These are phyloP conservation scores for Pangasius macronema DNA, from an alignment of 2,797 vertebrate species.

Conservation along the genomic window DNA sequence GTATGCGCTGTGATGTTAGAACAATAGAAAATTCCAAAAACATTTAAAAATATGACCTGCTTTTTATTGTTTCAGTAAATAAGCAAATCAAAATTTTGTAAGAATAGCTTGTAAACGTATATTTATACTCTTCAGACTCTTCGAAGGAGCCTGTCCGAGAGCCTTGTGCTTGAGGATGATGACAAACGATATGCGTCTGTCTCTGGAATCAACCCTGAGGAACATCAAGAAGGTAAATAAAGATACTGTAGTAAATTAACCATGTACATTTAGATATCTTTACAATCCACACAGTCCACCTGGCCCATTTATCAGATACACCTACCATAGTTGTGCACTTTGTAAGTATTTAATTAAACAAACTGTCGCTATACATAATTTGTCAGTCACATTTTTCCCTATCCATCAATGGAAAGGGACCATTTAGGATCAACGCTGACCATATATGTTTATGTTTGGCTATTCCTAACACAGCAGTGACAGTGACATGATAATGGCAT, in stretches of 20 bases:
- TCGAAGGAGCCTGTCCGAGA: conserved; percentile 73
- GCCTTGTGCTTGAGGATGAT: conserved; percentile 67
- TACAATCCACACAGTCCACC: neutral
- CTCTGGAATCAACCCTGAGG: conserved; percentile 58
- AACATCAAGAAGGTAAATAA: conserved; percentile 68
- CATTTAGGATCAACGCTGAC: neutral
- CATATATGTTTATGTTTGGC: neutral
- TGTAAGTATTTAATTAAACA: neutral
- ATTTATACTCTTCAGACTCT: conserved; percentile 57
- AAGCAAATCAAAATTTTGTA: neutral
- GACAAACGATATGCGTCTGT: conserved; percentile 63
- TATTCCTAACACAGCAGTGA: neutral
- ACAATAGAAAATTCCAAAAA: neutral
- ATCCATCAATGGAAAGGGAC: neutral
- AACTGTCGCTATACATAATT: neutral
- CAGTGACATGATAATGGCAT: neutral
- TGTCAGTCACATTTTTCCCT: neutral
- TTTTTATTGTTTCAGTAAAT: neutral
- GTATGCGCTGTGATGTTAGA: neutral
- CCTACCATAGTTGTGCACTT: neutral
- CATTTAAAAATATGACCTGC: neutral
- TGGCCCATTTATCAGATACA: neutral
- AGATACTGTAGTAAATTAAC: neutral
- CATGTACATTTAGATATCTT: neutral
- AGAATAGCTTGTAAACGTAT: neutral